Evolutionary conservation across 2,888 invertebrate species (phyloP).

Genomic region (Dromius quadrimaculatus): DNA sequence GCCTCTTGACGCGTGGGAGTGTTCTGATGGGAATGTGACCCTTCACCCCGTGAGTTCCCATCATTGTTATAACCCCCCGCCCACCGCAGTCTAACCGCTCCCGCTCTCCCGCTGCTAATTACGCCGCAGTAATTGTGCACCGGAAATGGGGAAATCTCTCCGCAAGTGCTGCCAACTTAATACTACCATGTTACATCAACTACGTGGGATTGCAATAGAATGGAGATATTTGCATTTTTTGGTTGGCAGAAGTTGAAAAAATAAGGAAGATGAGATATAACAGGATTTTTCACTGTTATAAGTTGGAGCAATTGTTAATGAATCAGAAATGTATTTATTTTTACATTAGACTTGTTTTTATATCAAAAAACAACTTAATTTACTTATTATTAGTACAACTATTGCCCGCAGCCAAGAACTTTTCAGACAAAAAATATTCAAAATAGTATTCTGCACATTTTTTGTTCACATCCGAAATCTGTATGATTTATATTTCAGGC

Average conservation of each 20-base stretch:
- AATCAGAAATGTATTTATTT: neutral
- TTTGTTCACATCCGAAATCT: too few species aligned
- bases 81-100: neutral
- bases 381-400: neutral
- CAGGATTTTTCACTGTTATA: too few species aligned
- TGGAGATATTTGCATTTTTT: neutral
- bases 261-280: too few species aligned
- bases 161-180: neutral
- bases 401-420: neutral
- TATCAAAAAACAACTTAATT: neutral
- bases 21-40: slow-evolving; percentile 50
- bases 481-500: too few species aligned
- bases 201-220: neutral
- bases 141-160: slow-evolving; percentile 49
- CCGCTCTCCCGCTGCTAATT: slow-evolving; percentile 39
- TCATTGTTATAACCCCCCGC: slow-evolving; percentile 36
- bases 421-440: too few species aligned
- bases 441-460: too few species aligned
- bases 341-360: neutral
- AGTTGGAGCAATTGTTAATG: too few species aligned
- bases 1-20: slow-evolving; percentile 49
- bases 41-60: slow-evolving; percentile 47
- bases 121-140: slow-evolving; percentile 46
- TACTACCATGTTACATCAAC: neutral
- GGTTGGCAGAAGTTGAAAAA: too few species aligned